phyloP scores from a whole-genome alignment of 2,888 invertebrate genomes.

The Eilema depressum region DNA sequence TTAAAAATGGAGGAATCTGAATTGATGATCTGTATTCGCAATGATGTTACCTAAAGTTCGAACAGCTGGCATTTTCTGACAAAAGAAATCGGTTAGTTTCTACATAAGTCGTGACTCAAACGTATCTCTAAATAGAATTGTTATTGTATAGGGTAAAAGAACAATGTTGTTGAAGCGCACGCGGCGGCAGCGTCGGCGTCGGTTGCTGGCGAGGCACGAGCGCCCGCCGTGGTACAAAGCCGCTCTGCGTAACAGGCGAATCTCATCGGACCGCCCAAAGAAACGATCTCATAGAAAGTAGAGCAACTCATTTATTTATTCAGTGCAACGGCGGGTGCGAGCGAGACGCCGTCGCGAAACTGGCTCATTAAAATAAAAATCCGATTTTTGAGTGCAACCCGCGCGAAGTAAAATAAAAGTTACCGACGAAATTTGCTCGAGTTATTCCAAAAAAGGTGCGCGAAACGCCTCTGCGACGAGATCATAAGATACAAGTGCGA shows the following conservation, averaged over 20 bases:
- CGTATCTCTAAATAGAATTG: constrained; percentile 63
- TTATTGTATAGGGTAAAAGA: constrained; percentile 65
- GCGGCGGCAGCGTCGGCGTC: constrained; percentile 21
- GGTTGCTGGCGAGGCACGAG: constrained; percentile 32
- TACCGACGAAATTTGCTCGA: constrained; percentile 85
- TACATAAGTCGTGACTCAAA: constrained; percentile 67
- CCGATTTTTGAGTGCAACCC: constrained; percentile 82
- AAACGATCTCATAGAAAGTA: constrained; percentile 87
- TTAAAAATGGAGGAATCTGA: neutral
- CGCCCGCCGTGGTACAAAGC: constrained; percentile 42
- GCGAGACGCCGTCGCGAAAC: constrained; percentile 79
- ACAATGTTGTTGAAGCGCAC: constrained; percentile 56
- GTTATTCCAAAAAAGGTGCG: constrained; percentile 85
- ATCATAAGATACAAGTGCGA: constrained; percentile 78
- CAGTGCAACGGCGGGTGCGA: constrained; percentile 81
- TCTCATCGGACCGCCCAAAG: constrained; percentile 78
- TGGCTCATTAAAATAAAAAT: constrained; percentile 86
- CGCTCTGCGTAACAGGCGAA: constrained; percentile 53
- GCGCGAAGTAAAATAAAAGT: constrained; percentile 83
- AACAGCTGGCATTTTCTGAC: constrained; percentile 50
- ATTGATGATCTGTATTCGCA: constrained; percentile 9
- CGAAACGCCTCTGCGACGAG: constrained; percentile 78
- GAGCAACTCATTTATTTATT: constrained; percentile 86
- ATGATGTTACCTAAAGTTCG: constrained; percentile 24
- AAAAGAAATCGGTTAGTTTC: constrained; percentile 52